These are phyloP conservation scores for Philypnodon macrostomus DNA, from an alignment of 2,797 vertebrate species.

Conservation along the genomic window DNA sequence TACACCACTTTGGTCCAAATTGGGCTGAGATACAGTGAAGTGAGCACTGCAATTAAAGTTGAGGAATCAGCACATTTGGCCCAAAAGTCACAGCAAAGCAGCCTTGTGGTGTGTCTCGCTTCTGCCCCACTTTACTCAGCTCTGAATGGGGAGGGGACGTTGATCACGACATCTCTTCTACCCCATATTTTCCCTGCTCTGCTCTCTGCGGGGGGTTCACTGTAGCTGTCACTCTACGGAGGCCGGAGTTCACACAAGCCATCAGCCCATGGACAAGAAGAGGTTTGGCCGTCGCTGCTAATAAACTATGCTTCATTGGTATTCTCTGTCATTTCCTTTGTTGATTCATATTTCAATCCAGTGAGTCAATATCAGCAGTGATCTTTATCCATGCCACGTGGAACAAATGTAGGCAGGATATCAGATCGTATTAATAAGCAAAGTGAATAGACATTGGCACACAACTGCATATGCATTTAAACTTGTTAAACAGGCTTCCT, in stretches of 20 bases:
- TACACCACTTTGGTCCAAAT: constrained; percentile 15
- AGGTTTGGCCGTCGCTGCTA: constrained; percentile 3
- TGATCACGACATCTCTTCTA: constrained; percentile 25
- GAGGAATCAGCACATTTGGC: constrained; percentile 39
- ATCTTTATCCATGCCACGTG: neutral
- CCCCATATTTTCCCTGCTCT: neutral
- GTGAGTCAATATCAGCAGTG: neutral
- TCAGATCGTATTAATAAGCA: too few species aligned
- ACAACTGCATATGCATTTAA: too few species aligned
- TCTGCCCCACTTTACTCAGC: constrained; percentile 27
- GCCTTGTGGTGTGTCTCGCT: constrained; percentile 26
- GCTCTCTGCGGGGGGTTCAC: neutral
- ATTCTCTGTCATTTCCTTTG: neutral
- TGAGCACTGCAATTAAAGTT: constrained; percentile 33
- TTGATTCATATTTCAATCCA: neutral
- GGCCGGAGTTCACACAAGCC: constrained; percentile 7
- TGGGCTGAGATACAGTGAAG: constrained; percentile 11
- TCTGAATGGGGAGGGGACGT: constrained; percentile 16
- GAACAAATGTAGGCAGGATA: neutral
- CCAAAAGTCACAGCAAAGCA: constrained; percentile 26
- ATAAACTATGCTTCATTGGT: neutral
- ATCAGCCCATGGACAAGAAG: constrained; percentile 6
- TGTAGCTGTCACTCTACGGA: constrained; percentile 10
- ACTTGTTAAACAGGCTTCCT: constrained; percentile 8
- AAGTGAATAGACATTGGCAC: too few species aligned